Evolutionary conservation across 2,113 vertebrate genomes (phyloP).

Genomic region (Donacobius atricapilla): DNA sequence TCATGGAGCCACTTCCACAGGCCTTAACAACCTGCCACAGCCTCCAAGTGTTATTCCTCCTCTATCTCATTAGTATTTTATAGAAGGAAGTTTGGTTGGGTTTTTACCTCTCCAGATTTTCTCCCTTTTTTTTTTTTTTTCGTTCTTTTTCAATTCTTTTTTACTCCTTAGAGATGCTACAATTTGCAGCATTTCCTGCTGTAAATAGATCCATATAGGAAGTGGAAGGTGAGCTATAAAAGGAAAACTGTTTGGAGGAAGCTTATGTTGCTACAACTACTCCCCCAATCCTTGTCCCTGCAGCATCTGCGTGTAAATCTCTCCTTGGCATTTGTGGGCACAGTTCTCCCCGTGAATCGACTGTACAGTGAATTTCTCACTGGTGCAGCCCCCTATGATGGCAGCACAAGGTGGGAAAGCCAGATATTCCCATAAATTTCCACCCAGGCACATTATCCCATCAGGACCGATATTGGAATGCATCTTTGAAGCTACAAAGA

Average conservation of each 20-base stretch:
- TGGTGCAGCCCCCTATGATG: neutral
- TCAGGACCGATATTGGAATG: neutral
- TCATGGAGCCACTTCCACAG: neutral
- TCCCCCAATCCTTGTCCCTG: conserved; percentile 16
- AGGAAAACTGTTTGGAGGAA: conserved; percentile 8
- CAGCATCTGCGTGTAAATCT: conserved; percentile 13
- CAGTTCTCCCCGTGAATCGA: neutral
- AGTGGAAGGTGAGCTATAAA: conserved; percentile 57
- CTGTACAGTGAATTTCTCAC: neutral
- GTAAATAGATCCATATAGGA: conserved; percentile 26
- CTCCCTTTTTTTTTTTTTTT: neutral
- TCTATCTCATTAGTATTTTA: neutral
- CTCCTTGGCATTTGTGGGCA: neutral
- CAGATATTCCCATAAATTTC: neutral
- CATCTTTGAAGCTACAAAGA: neutral
- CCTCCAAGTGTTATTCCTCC: neutral
- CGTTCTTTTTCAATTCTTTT: neutral
- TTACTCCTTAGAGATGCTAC: neutral
- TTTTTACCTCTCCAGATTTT: neutral
- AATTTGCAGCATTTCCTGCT: conserved; percentile 1
- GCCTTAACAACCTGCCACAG: neutral
- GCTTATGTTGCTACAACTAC: conserved; percentile 44
- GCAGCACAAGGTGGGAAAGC: neutral
- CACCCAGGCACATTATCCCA: neutral
- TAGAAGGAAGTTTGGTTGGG: neutral